Base-by-base conservation (phyloP, 2,888 invertebrate genomes). In the Scaptomyza caliginosa region DNA sequence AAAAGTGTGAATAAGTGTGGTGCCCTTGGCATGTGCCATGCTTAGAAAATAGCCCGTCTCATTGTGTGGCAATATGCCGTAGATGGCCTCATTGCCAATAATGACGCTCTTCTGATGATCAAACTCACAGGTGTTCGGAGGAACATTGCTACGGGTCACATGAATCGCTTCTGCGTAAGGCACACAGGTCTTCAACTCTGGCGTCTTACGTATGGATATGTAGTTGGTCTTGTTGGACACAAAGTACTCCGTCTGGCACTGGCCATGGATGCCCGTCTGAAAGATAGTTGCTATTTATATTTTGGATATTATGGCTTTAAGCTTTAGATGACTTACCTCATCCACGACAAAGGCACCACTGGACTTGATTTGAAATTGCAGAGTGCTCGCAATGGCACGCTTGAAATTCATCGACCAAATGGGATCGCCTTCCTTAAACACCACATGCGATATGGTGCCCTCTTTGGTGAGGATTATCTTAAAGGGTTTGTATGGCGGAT, bases 331-430 rank as follows among this genome's bases (percentile, higher is more conserved):
- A 32, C 76, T 78, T 70, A 91, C 92, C 88, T 92, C 92, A 71
- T 90, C 88, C 10, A 91, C 86, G 6, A 92, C 91, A 78, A 91
- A 92, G 4, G 92, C 92, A 2, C 92, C 92, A 0, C 84, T 88
- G 21, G 90, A 86, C 48, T 89, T 89, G 30, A 90, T 89, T 40
- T 94, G 94, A 26, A 95, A 89, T 79, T 95, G 94, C 26, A 95
- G 92, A 67, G 94, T 93, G 13, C 94, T 92, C 1, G 94, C 94
- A 40, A 95, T 92, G 1, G 94, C 95, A 46, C 95, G 91, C 85
- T 95, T 95, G 55, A 95, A 92, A 83, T 95, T 95, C 19, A 93
- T 93, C 0, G 94, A 93, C 95, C 95, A 95, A 1, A 92, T 91
- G 0, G 94, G 93, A 75, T 94, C 94, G 23, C 89, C 88, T 2